Percentiles rank a stretch among this genome's conserved stretches.
These are phyloP conservation scores for Drosophila kurseongensis DNA, from an alignment of 1,140 invertebrate genomes.

Conservation along the genomic window DNA sequence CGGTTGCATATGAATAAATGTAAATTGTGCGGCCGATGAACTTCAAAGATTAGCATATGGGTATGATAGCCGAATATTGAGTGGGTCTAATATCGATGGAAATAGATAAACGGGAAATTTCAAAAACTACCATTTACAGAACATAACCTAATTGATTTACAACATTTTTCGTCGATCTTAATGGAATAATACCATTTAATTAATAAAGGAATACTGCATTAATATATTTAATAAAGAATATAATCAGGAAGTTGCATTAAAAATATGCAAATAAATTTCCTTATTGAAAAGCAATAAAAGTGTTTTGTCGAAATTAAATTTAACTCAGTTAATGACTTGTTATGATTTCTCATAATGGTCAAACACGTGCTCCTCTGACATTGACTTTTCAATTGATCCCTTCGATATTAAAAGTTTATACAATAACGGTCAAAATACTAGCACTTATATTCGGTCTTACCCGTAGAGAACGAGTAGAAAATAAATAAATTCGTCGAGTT, in stretches of 20 bases:
- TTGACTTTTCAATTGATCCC: slow-evolving; percentile 71
- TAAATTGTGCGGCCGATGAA: slow-evolving; percentile 52
- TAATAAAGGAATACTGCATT: neutral
- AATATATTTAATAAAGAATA: neutral
- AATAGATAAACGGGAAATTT: neutral
- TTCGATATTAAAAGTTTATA: neutral
- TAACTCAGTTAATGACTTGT: neutral
- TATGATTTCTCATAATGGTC: slow-evolving; percentile 1
- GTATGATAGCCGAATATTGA: slow-evolving; percentile 4
- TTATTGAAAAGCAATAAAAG: slow-evolving; percentile 1
- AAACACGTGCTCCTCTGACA: slow-evolving; percentile 53
- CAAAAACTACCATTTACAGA: neutral
- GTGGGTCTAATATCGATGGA: neutral
- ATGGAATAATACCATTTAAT: no score
- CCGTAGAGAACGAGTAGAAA: no score
- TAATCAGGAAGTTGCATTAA: neutral
- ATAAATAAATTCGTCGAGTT: no score
- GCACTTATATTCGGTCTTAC: no score
- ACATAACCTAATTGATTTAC: no score
- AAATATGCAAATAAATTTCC: slow-evolving; percentile 3
- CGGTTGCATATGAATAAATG: slow-evolving; percentile 13
- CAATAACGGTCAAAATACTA: neutral
- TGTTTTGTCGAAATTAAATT: neutral
- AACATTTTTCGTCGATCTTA: no score
- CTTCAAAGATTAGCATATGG: slow-evolving; percentile 37